Evolutionary conservation across 2,113 vertebrate species (phyloP), one percentile per base, ranked within the genome.

Genomic region (Stegostoma tigrinum): DNA sequence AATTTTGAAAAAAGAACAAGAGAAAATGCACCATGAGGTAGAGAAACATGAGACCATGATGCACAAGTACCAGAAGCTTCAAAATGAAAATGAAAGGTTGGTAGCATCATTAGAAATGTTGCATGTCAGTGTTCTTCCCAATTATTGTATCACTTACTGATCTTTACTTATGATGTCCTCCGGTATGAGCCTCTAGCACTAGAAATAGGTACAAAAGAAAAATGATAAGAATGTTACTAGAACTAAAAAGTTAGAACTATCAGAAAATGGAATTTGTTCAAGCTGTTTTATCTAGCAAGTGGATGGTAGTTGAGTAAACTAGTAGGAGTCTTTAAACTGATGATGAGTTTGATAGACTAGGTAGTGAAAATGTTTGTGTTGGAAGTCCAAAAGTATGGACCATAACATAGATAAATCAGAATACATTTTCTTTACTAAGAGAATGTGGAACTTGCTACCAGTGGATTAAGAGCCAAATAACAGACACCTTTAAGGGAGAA

Each of bases 21-120:
- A 99, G 90, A 99, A 99, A 96, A 99, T 99, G 98, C 87, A 98
- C 0, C 98, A 98, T 55, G 98, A 99, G 96, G 99, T 97, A 95
- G 98, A 98, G 96, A 98, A 97, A 17, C 99, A 99, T 95, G 98
- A 98, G 97, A 97, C 96, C 27, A 98, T 98, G 48, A 98, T 98
- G 66, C 97, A 98, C 78, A 98, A 99, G 95, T 99, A 97, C 97
- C 98, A 98, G 97, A 98, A 97, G 61, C 98, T 99, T 85, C 97
- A 98, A 96, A 98, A 99, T 96, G 99, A 99, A 96, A 99, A 99
- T 93, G 98, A 99, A 64, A 98, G 98, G 99, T 99, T 97, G 97
- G 96, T 96, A 85, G 80, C 12, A 19, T 38, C 8, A 38, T n/a
- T 93, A n/a, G 5, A 93, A 66, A 66, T 93, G 7, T 95, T 72